A percentile compares a stretch with the other conserved stretches of the same genome.
phyloP scores from a whole-genome alignment of 2,797 vertebrate species.

The Acrossocheilus fasciatus region DNA sequence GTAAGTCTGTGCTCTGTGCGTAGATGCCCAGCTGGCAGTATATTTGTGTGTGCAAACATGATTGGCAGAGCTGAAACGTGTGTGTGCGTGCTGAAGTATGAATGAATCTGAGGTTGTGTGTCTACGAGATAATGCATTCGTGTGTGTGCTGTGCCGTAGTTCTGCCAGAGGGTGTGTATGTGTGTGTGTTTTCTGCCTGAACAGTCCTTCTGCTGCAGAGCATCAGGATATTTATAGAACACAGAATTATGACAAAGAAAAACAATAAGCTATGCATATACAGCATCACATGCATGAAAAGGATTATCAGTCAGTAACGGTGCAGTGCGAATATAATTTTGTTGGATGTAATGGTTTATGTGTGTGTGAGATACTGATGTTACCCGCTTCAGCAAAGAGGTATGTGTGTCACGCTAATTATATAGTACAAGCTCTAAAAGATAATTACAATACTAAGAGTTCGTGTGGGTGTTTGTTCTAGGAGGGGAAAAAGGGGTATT shows the following conservation, averaged over 20 bases:
- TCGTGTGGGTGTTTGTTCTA: constrained; percentile 35
- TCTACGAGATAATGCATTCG: constrained; percentile 21
- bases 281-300: neutral
- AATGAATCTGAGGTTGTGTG: constrained; percentile 49
- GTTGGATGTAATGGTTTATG: neutral
- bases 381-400: neutral
- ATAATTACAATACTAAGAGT: constrained; percentile 36
- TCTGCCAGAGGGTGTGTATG: constrained; percentile 40
- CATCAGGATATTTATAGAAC: constrained; percentile 78
- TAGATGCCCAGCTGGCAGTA: constrained; percentile 27
- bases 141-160: constrained; percentile 16
- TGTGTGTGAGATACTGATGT: neutral
- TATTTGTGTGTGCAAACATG: constrained; percentile 22
- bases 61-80: constrained; percentile 6
- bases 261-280: constrained; percentile 49
- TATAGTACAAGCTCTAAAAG: constrained; percentile 4
- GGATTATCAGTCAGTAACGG: constrained; percentile 7
- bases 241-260: constrained; percentile 57
- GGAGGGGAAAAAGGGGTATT: neutral
- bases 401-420: constrained; percentile 29
- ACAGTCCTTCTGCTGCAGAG: constrained; percentile 80
- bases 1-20: neutral
- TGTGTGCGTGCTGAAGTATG: constrained; percentile 42
- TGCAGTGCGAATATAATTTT: neutral
- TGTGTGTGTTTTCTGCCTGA: constrained; percentile 80